phyloP scores from a whole-genome alignment of 2,113 vertebrate genomes.

The Paramormyrops kingsleyae region DNA sequence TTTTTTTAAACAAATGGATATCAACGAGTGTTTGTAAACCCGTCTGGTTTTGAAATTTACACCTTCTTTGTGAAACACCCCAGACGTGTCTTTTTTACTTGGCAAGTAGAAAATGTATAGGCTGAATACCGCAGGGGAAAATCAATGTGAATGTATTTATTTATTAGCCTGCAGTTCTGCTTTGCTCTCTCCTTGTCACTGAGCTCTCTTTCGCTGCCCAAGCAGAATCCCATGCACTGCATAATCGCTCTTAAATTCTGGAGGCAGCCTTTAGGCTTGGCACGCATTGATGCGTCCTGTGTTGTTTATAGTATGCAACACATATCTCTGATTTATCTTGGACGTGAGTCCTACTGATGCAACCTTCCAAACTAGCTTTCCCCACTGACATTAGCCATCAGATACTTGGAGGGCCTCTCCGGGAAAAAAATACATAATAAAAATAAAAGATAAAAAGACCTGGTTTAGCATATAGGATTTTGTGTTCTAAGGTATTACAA shows the following conservation, averaged over 20 bases:
- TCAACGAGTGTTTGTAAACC: background rate
- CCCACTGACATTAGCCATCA: background rate
- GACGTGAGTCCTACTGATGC: background rate
- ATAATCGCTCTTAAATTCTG: constrained; percentile 10
- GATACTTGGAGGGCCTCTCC: background rate
- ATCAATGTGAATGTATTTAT: constrained; percentile 14
- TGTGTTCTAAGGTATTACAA: background rate
- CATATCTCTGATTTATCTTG: background rate
- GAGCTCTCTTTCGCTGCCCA: constrained; percentile 15
- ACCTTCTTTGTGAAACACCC: background rate
- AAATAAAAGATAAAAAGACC: background rate
- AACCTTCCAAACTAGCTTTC: background rate
- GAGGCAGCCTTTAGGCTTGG: background rate
- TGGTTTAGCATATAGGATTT: background rate
- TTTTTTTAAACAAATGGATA: background rate
- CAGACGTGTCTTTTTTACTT: background rate
- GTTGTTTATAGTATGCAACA: background rate
- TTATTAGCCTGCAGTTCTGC: constrained; percentile 20
- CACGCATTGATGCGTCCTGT: background rate
- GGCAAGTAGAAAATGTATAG: background rate
- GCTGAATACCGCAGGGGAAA: constrained; percentile 1
- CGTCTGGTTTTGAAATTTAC: background rate
- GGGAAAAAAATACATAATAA: background rate
- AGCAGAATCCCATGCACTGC: constrained; percentile 8
- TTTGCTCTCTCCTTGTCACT: constrained; percentile 21